Evolutionary conservation across 1,140 invertebrate species (phyloP).

Genomic region (Zaprionus lachaisei): DNA sequence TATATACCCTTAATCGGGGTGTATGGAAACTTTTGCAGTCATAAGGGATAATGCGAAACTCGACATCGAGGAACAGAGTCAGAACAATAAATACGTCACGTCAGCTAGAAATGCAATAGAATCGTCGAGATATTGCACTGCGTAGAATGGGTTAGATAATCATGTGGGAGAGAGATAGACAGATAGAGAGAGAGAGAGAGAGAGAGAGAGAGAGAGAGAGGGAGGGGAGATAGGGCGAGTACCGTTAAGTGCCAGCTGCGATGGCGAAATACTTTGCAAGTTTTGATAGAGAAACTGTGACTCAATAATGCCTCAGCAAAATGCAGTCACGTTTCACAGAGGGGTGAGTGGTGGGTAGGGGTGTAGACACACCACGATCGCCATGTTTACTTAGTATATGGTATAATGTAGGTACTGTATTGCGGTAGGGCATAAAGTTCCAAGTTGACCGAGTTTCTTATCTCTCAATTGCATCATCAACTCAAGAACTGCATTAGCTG

Average conservation of each 20-base stretch:
- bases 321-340: slow-evolving; percentile 17
- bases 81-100: not conserved
- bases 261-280: not conserved
- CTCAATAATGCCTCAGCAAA: slow-evolving; percentile 2
- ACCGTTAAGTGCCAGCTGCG: not conserved
- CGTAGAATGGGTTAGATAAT: not conserved
- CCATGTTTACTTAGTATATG: not conserved
- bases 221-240: not conserved
- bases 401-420: not conserved
- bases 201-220: not conserved
- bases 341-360: not conserved
- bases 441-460: slow-evolving; percentile 24
- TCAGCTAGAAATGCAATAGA: not conserved
- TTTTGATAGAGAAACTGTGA: slow-evolving; percentile 2
- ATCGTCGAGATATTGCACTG: not conserved
- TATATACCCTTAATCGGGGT: not conserved
- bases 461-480: slow-evolving; percentile 21
- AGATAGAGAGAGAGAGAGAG: not conserved
- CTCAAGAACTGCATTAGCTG: slow-evolving; percentile 3
- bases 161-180: not conserved
- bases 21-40: not conserved
- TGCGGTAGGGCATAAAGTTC: slow-evolving; percentile 28
- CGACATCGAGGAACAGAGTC: not conserved
- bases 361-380: not conserved
- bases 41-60: not conserved